Evolutionary conservation across 2,797 vertebrate species (phyloP), one percentile per base, ranked within the genome.

Genomic region (Amazonetta brasiliensis): DNA sequence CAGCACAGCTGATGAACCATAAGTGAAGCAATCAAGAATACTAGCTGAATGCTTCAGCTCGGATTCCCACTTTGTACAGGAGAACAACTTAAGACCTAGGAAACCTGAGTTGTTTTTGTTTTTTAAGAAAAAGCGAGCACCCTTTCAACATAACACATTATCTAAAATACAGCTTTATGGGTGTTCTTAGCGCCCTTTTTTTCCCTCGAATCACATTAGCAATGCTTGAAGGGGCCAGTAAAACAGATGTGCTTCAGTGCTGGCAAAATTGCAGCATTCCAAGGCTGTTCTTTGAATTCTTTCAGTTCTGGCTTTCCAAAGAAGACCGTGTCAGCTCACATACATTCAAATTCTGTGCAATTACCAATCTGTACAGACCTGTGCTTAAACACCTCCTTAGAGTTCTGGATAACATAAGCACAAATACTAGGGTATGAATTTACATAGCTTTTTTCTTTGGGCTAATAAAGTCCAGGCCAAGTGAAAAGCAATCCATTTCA

Each of bases 401-500:
- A 89, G 79, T 68, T 76, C 68, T 83, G 58, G 41, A 78, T 60
- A 89, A 83, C 59, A 60, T 31, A 96, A 89, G 74, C 33, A 92
- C 52, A 75, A 89, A 85, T 64, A 48, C 39, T 60, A 33, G 12
- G 31, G 8, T 71, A 71, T 74, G 72, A 95, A 78, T 93, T 95
- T 92, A 73, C 95, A 92, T 90, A 77, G 7, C 0, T 56, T 83
- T 88, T 81, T 28, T 16, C 50, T 72, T 86, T 87, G 37, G 84
- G 13, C 58, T 84, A 94, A 94, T 73, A 67, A 88, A 96, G 26
- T 92, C 59, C 10, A 64, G 79, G 7, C 30, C 50, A 88, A 89
- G 33, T 55, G 74, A 35, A 95, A 97, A 92, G 56, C 39, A 75
- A 88, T 87, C 90, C 68, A 89, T 18, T 64, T 80, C 78, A 88